Base-by-base conservation (phyloP, 1,140 invertebrate genomes). In the Drosophila nigromelanica region DNA sequence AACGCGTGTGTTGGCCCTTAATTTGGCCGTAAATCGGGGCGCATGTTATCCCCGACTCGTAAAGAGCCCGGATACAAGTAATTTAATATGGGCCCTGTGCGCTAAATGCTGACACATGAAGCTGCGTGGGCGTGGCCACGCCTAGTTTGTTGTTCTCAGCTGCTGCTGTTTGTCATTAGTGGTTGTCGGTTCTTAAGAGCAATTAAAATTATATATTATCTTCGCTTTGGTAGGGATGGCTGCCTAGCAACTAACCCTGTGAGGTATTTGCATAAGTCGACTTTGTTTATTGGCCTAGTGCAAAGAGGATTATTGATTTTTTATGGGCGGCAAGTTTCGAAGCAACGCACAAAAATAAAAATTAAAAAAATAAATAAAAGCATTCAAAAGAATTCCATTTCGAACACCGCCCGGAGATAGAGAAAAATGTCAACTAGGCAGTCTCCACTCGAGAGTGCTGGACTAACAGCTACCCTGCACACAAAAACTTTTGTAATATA, bases 251-350 rank as follows among this genome's bases (percentile, higher is more conserved):
- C 48, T 24, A 55, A 43, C 50, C 40, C 48, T 52, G 43, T 54
- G 47, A 50, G 54, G 33, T 47, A 77, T 78, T 86, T 77, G 60
- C 81, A 80, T 77, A 68, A 77, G 60, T 58, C 64, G 48, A 47
- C 24, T 66, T 72, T 75, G 47, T 78, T 79, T 51, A 61, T 76
- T 73, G 52, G 59, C 78, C 71, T 75, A 68, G 56, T 82, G 75
- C 68, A 71, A 70, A 82, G 78, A 73, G 83, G 83, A 82, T 87
- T 87, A 87, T 86, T 79, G 82, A 86, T 86, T 86, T 82, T 82
- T 78, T 68, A 64, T 51, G 43, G 45, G 14, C 18, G 47, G 55
- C 45, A 68, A 67, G 62, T 62, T 76, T 73, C 10, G 24, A 51
- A 68, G 48, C 45, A 64, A 62, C 67, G 40, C 30, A 63, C 33